Evolutionary conservation across 1,140 invertebrate genomes (phyloP).

Genomic region (Proales similis): DNA sequence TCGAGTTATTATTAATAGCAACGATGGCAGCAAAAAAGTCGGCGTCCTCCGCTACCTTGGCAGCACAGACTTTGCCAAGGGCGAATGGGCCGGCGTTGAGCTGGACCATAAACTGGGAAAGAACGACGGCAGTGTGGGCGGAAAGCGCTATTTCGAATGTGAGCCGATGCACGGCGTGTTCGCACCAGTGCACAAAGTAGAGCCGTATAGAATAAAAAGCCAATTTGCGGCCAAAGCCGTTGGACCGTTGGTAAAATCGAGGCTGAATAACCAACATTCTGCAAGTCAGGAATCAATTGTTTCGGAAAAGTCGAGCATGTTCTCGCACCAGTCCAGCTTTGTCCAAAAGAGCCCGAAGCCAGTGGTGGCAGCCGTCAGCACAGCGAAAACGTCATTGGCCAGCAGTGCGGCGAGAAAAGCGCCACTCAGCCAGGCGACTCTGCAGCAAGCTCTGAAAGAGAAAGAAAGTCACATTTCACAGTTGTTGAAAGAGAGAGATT

Average conservation of each 20-base stretch:
- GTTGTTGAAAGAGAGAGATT: slow-evolving; percentile 75
- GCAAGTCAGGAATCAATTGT: slow-evolving; percentile 12
- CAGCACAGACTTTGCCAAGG: slow-evolving; percentile 74
- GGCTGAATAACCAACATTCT: neutral
- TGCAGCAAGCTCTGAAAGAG: slow-evolving; percentile 77
- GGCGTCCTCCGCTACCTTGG: slow-evolving; percentile 77
- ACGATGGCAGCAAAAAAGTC: slow-evolving; percentile 62
- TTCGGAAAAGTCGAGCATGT: slow-evolving; percentile 12
- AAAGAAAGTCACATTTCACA: slow-evolving; percentile 85
- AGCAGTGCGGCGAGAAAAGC: too few relatives aligned
- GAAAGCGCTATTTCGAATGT: slow-evolving; percentile 84
- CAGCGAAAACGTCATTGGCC: too few relatives aligned
- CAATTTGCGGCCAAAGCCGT: neutral
- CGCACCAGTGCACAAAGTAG: slow-evolving; percentile 63
- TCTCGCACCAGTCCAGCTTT: too few relatives aligned
- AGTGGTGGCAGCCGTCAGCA: too few relatives aligned
- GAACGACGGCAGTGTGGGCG: slow-evolving; percentile 87
- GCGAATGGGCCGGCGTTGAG: slow-evolving; percentile 89
- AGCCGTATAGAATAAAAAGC: neutral
- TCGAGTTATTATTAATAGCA: slow-evolving; percentile 13
- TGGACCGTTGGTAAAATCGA: neutral
- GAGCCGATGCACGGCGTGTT: slow-evolving; percentile 80
- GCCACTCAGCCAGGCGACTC: too few relatives aligned
- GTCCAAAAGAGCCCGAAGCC: too few relatives aligned
- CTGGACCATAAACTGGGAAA: slow-evolving; percentile 85